Evolutionary conservation across 2,797 vertebrate genomes (phyloP).

Genomic region (Enteromius afrohamiltoni): DNA sequence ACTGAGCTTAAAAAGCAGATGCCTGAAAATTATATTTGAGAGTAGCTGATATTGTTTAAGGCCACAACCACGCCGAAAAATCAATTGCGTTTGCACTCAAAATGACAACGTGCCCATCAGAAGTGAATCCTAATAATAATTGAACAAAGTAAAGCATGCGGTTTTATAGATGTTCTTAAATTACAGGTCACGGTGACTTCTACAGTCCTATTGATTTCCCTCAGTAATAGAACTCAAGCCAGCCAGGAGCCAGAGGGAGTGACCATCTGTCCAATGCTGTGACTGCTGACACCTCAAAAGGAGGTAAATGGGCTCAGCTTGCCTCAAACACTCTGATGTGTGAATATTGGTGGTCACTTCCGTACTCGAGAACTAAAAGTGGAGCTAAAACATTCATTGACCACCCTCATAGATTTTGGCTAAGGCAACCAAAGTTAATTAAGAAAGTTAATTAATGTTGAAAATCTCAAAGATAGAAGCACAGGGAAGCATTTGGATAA

Average conservation of each 20-base stretch:
- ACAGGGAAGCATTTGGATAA: background rate
- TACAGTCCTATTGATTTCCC: conserved; percentile 24
- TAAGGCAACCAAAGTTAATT: conserved; percentile 26
- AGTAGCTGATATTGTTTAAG: conserved; percentile 9
- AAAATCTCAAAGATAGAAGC: background rate
- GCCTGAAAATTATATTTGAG: conserved; percentile 32
- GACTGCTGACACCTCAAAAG: conserved; percentile 9
- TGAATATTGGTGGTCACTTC: conserved; percentile 10
- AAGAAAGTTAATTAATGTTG: conserved; percentile 17
- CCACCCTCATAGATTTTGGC: conserved; percentile 21
- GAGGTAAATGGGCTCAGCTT: conserved; percentile 20
- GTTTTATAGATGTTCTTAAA: conserved; percentile 22
- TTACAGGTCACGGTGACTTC: conserved; percentile 34
- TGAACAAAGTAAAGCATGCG: background rate
- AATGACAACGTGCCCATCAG: background rate
- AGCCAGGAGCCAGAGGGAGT: background rate
- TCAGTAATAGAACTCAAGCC: conserved; percentile 22
- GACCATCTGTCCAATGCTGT: conserved; percentile 39
- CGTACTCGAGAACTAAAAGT: background rate
- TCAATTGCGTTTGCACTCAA: conserved; percentile 9
- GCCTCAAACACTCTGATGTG: background rate
- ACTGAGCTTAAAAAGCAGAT: conserved; percentile 6
- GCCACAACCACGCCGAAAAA: conserved; percentile 15
- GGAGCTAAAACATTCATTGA: conserved; percentile 25
- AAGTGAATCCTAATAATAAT: conserved; percentile 23